Evolutionary conservation across 2,113 vertebrate genomes (phyloP).

Genomic region (Trachemys scripta): DNA sequence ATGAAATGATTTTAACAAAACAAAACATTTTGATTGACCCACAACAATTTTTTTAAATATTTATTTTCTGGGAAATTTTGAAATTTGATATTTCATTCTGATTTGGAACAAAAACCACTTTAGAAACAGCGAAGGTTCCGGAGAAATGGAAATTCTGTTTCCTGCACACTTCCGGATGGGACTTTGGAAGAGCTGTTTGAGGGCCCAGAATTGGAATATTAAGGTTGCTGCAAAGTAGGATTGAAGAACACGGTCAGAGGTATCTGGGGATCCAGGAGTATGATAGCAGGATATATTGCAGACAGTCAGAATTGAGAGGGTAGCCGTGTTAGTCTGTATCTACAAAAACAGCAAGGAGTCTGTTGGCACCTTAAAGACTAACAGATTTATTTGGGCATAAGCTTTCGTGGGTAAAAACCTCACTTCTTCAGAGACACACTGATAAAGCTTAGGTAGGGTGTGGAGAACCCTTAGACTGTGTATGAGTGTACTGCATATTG

Average conservation of each 20-base stretch:
- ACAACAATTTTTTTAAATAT: slow-evolving; percentile 45
- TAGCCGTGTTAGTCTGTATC: too few species aligned
- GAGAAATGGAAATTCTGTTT: not conserved
- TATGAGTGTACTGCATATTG: not conserved
- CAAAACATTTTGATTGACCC: slow-evolving; percentile 45
- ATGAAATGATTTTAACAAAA: slow-evolving; percentile 64
- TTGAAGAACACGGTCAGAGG: not conserved
- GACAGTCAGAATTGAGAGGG: not conserved
- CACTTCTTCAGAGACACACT: not conserved
- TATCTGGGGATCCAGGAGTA: not conserved
- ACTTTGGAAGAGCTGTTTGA: not conserved
- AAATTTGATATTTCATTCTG: slow-evolving; percentile 40
- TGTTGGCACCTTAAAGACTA: too few species aligned
- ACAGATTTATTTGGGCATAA: too few species aligned
- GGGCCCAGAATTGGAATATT: not conserved
- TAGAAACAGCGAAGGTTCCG: not conserved
- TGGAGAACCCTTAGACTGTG: not conserved
- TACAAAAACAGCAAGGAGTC: too few species aligned
- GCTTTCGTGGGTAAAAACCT: too few species aligned
- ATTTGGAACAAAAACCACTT: slow-evolving; percentile 52
- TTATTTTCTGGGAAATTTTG: slow-evolving; percentile 57
- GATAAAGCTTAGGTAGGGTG: not conserved
- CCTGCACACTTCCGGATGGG: not conserved
- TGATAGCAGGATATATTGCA: not conserved
- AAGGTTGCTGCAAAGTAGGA: not conserved